These are phyloP conservation scores for Tinea semifulvella DNA, from an alignment of 2,888 invertebrate genomes.

Conservation along the genomic window DNA sequence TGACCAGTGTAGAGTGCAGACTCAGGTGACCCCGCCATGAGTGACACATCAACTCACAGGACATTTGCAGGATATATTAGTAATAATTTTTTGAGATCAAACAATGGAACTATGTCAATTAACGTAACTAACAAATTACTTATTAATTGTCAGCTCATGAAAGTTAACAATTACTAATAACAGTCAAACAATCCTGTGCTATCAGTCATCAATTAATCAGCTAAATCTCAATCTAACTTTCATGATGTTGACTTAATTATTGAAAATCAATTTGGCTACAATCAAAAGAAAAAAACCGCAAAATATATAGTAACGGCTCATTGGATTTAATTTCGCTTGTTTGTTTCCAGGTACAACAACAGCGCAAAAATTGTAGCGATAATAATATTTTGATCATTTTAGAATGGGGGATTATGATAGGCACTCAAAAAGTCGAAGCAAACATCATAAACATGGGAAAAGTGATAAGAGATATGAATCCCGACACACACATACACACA, in stretches of 20 bases:
- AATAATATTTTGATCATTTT: conserved; percentile 10
- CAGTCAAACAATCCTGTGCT: too few relatives aligned
- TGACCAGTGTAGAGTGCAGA: not conserved
- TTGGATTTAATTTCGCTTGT: conserved; percentile 1
- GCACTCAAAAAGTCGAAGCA: conserved; percentile 24
- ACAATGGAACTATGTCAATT: conserved; percentile 10
- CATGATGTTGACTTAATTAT: conserved; percentile 4
- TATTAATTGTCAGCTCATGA: conserved; percentile 44
- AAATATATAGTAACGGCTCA: not conserved
- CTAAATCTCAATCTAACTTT: not conserved
- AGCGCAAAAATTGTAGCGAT: conserved; percentile 8
- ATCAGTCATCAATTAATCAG: not conserved
- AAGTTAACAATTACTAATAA: conserved; percentile 28
- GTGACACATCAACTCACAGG: conserved; percentile 2
- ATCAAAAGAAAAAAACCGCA: not conserved
- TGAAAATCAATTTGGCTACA: not conserved
- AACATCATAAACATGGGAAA: conserved; percentile 11
- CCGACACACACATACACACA: conserved; percentile 23
- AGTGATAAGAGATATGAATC: conserved; percentile 25
- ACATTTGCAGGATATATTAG: conserved; percentile 6
- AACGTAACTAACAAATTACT: conserved; percentile 10
- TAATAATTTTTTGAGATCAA: conserved; percentile 27
- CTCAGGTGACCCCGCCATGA: not conserved
- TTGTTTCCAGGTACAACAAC: conserved; percentile 7
- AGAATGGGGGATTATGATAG: conserved; percentile 36